phyloP scores from a whole-genome alignment of 1,140 invertebrate genomes.

The Caenorhabditis remanei region DNA sequence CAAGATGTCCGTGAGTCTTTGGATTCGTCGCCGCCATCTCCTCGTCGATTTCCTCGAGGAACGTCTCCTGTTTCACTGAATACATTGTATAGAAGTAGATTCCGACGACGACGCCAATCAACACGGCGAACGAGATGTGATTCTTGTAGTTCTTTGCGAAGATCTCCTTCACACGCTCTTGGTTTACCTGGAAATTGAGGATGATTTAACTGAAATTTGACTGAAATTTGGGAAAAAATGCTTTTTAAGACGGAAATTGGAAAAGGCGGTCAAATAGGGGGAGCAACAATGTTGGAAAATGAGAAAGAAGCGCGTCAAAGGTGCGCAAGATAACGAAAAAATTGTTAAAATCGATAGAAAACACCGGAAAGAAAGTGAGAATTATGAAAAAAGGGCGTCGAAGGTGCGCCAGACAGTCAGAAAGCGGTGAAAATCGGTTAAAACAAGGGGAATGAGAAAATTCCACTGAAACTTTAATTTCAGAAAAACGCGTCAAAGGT shows the following conservation, averaged over 20 bases:
- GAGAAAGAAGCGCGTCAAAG: not conserved
- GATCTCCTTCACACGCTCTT: conserved; percentile 74
- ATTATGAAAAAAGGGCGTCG: too few relatives aligned
- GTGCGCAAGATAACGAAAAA: not conserved
- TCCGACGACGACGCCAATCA: conserved; percentile 65
- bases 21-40: conserved; percentile 73
- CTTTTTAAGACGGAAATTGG: too few relatives aligned
- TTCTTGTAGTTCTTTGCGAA: conserved; percentile 76
- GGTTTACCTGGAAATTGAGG: conserved; percentile 65
- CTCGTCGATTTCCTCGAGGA: conserved; percentile 77
- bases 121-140: conserved; percentile 57
- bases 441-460: too few relatives aligned
- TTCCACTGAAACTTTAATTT: too few relatives aligned
- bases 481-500: too few relatives aligned
- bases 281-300: too few relatives aligned
- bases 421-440: too few relatives aligned
- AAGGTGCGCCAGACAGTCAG: too few relatives aligned
- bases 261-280: too few relatives aligned
- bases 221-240: too few relatives aligned
- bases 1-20: conserved; percentile 62
- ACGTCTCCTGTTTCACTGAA: conserved; percentile 76
- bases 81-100: conserved; percentile 76
- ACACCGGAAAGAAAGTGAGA: too few relatives aligned
- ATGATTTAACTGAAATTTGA: not conserved
- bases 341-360: too few relatives aligned